Conservation (phyloP, 2,888 invertebrate species). For the Abscondita cerata region DNA sequence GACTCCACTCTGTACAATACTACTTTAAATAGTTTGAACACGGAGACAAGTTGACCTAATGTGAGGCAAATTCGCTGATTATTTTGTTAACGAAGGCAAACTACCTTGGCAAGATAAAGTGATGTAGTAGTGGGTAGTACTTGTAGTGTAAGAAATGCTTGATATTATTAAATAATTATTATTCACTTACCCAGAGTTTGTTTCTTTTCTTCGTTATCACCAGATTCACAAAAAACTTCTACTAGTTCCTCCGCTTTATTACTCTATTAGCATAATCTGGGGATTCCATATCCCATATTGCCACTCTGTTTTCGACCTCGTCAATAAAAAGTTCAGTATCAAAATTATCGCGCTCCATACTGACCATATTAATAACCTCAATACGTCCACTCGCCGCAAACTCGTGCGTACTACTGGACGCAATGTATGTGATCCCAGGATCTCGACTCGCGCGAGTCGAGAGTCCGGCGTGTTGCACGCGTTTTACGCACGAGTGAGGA, state of each 20-base stretch:
- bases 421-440: too few species aligned
- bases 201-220: neutral
- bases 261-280: constrained; percentile 8
- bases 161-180: neutral
- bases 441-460: too few species aligned
- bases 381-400: too few species aligned
- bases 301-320: constrained; percentile 18
- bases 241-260: constrained; percentile 14
- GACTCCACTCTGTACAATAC: neutral
- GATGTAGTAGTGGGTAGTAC: neutral
- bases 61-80: neutral
- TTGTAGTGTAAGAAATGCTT: neutral
- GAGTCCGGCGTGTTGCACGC: too few species aligned
- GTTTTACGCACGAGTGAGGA: too few species aligned
- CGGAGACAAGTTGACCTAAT: neutral
- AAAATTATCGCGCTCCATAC: too few species aligned
- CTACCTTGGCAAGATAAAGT: neutral
- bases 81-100: constrained; percentile 2
- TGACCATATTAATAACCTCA: too few species aligned
- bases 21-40: neutral
- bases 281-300: constrained; percentile 17
- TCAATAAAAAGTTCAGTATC: too few species aligned
- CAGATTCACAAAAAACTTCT: constrained; percentile 10
- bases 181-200: neutral
- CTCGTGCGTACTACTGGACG: too few species aligned